A percentile compares a stretch with the other conserved stretches of the same genome.
Conservation (phyloP, 1,140 invertebrate genomes). For the Drosophila ambigua region DNA sequence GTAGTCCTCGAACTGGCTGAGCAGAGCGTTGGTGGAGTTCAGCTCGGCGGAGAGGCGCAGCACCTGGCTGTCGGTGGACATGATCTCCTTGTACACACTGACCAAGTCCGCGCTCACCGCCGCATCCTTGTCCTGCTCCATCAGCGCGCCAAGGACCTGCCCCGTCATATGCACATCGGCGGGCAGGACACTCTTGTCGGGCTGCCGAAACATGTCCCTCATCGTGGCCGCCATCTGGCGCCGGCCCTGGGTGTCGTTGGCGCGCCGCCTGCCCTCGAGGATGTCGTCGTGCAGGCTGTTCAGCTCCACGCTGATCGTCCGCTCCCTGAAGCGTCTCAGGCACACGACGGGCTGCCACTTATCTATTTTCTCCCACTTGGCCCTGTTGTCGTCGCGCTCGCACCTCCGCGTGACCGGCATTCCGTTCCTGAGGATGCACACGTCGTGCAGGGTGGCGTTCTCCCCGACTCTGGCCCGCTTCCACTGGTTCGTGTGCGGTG, state of each 20-base stretch:
- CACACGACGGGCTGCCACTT: slow-evolving; percentile 52
- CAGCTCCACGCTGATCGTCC: slow-evolving; percentile 54
- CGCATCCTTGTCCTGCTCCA: slow-evolving; percentile 53
- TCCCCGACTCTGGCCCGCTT: slow-evolving; percentile 58
- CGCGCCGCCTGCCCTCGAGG: slow-evolving; percentile 43
- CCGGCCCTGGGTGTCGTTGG: slow-evolving; percentile 43
- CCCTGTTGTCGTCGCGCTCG: slow-evolving; percentile 1
- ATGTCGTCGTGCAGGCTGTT: slow-evolving; percentile 66
- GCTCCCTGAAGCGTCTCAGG: slow-evolving; percentile 48
- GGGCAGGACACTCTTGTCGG: slow-evolving; percentile 49
- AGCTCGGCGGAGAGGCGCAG: slow-evolving; percentile 61
- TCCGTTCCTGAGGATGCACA: slow-evolving; percentile 64
- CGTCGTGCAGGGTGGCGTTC: slow-evolving; percentile 48
- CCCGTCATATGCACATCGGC: slow-evolving; percentile 70
- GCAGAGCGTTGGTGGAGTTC: slow-evolving; percentile 69
- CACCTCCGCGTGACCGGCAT: slow-evolving; percentile 68
- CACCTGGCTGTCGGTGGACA: slow-evolving; percentile 57
- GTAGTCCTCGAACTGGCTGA: slow-evolving; percentile 66
- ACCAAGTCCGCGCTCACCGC: slow-evolving; percentile 56
- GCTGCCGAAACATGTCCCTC: slow-evolving; percentile 49
- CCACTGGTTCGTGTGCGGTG: slow-evolving; percentile 64
- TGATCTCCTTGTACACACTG: slow-evolving; percentile 70
- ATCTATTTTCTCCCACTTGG: slow-evolving; percentile 57
- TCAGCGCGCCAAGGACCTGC: slow-evolving; percentile 53
- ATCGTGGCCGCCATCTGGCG: slow-evolving; percentile 34